Base-by-base conservation (phyloP, 2,113 vertebrate species). In the Gambusia holbrooki region DNA sequence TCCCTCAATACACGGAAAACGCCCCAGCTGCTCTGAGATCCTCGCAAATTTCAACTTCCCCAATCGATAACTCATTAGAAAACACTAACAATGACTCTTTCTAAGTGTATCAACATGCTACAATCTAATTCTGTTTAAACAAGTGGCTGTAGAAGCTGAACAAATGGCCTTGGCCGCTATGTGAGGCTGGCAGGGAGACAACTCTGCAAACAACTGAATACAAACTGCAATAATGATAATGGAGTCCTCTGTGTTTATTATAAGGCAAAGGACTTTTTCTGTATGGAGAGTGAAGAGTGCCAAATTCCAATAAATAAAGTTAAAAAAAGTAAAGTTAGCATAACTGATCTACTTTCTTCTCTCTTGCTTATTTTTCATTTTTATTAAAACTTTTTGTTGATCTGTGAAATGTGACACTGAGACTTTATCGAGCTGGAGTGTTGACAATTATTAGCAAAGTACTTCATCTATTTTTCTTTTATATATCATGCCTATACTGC, bases 51-150 rank as follows among this genome's bases (percentile, higher is more conserved):
- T 25, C 3, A 72, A 29, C 27, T 62, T 29, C 15, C 8, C 33
- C 4, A 15, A 61, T 71, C 69, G 28, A 71, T 71, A 71, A 71
- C 58, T 62, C 33, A 22, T 71, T 62, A 62, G n/a, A 42, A 60
- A 72, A 62, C 60, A 37, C 54, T n/a, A 35, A n/a, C 25, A 22
- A 40, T 11, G 33, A 37, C 35, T 62, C 27, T 62, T 62, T 42
- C 27, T 28, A 25, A 30, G 35, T 25, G 60, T 72, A 45, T 45
- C 70, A 62, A 28, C 69, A 42, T 19, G 40, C 70, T 42, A 62
- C 35, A 40, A 72, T 37, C 60, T 62, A 22, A 30, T 72, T 29
- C 40, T 42, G 11, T 33, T 35, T 1, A 40, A 62, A 42, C 29
- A 29, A 62, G 15, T 17, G 62, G 58, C 28, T 17, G 35, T 62